Evolutionary conservation across 2,113 vertebrate genomes (phyloP).

Genomic region (Petrocephalus microphthalmus): DNA sequence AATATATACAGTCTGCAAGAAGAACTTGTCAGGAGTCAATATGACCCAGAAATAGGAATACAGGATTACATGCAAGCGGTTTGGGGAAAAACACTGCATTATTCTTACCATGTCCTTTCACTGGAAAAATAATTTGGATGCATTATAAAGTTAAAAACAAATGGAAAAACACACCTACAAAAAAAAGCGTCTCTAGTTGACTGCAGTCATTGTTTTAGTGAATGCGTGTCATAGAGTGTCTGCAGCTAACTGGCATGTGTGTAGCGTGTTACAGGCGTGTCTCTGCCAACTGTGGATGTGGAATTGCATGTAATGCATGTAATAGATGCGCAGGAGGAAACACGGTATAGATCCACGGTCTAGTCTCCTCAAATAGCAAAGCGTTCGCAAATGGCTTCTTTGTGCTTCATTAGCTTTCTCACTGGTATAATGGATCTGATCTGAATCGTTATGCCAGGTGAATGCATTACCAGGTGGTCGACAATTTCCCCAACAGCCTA

Average conservation of each 20-base stretch:
- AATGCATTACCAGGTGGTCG: not conserved
- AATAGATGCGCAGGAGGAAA: not conserved
- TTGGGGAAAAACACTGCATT: conserved; percentile 21
- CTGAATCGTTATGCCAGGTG: not conserved
- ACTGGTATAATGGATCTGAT: not conserved
- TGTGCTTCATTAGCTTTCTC: not conserved
- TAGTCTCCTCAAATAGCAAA: not conserved
- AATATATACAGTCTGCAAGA: conserved; percentile 38
- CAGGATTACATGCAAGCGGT: conserved; percentile 27
- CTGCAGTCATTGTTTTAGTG: not conserved
- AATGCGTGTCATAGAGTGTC: not conserved
- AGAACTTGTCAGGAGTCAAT: conserved; percentile 58
- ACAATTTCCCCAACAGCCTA: not conserved
- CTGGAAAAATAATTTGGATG: conserved; percentile 55
- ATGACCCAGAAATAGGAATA: conserved; percentile 57
- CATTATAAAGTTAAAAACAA: conserved; percentile 50
- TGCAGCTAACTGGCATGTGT: not conserved
- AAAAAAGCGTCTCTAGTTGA: conserved; percentile 10
- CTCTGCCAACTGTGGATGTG: not conserved
- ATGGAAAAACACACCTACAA: conserved; percentile 35
- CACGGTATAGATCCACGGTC: not conserved
- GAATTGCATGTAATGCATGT: not conserved
- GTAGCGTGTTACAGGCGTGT: not conserved
- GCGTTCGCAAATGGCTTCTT: not conserved
- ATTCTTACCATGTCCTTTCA: conserved; percentile 19